These are phyloP conservation scores for Spodoptera exigua DNA, from an alignment of 2,888 invertebrate genomes.

Conservation along the genomic window DNA sequence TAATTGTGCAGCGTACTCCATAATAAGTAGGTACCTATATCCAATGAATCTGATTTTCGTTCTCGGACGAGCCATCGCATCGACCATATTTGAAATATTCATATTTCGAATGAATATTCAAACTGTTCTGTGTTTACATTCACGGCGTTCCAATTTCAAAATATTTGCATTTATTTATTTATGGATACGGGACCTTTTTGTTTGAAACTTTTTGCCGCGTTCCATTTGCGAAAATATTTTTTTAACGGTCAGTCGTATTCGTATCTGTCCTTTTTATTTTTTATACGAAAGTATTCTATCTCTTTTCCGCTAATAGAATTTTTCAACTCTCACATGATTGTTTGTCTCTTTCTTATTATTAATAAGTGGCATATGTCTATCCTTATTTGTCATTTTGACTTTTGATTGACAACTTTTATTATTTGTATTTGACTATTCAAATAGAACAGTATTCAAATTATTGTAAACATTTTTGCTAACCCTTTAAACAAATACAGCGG, in stretches of 20 bases:
- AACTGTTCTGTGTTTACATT: constrained; percentile 87
- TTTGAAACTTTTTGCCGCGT: constrained; percentile 71
- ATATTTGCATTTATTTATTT: constrained; percentile 89
- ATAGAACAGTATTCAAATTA: constrained; percentile 54
- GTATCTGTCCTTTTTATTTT: constrained; percentile 32
- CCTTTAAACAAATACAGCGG: constrained; percentile 46
- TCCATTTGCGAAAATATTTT: constrained; percentile 57
- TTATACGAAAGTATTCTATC: constrained; percentile 23
- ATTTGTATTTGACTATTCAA: constrained; percentile 58
- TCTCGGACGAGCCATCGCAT: constrained; percentile 61
- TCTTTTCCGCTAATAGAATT: constrained; percentile 34
- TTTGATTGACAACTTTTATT: constrained; percentile 70
- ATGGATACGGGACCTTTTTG: constrained; percentile 77
- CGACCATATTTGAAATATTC: constrained; percentile 83
- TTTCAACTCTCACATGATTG: constrained; percentile 7
- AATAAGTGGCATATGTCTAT: not conserved
- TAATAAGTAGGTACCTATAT: constrained; percentile 41
- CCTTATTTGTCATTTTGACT: constrained; percentile 47
- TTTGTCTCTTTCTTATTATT: constrained; percentile 21
- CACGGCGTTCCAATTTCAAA: constrained; percentile 87
- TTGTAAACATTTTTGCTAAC: constrained; percentile 37
- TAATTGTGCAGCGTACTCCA: constrained; percentile 21
- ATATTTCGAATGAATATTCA: constrained; percentile 88
- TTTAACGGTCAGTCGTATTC: constrained; percentile 18
- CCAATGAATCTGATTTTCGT: constrained; percentile 86